Evolutionary conservation across 2,113 vertebrate genomes (phyloP).

Genomic region (Picathartes gymnocephalus): DNA sequence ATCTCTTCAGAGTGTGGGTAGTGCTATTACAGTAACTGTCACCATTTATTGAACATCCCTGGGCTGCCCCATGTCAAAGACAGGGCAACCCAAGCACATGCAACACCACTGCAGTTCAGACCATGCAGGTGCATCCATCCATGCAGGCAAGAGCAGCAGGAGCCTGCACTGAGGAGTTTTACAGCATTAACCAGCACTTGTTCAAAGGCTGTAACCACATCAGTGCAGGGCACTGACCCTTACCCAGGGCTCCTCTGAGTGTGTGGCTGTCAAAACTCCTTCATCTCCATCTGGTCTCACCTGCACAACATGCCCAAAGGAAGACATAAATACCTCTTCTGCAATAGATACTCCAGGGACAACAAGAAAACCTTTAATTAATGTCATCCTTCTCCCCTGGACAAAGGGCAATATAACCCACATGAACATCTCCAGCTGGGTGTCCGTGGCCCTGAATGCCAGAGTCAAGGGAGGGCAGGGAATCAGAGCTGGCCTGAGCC

Average conservation of each 20-base stretch:
- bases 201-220: background rate
- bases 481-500: background rate
- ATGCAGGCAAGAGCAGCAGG: background rate
- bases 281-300: background rate
- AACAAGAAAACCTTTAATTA: background rate
- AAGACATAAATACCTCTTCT: background rate
- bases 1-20: background rate
- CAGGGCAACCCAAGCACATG: accelerated
- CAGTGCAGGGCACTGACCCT: background rate
- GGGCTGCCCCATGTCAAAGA: background rate
- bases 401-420: background rate
- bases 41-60: background rate
- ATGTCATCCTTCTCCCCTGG: background rate
- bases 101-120: background rate
- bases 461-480: background rate
- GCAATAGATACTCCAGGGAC: background rate
- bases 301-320: background rate
- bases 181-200: background rate
- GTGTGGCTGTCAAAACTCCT: background rate
- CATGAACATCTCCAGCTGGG: background rate
- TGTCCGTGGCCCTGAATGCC: background rate
- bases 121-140: background rate
- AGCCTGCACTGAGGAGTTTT: background rate
- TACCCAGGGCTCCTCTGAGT: background rate
- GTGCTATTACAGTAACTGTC: background rate